Evolutionary conservation across 1,140 invertebrate species (phyloP), one percentile per base, ranked within the genome.

Genomic region (Habropoda laboriosa): DNA sequence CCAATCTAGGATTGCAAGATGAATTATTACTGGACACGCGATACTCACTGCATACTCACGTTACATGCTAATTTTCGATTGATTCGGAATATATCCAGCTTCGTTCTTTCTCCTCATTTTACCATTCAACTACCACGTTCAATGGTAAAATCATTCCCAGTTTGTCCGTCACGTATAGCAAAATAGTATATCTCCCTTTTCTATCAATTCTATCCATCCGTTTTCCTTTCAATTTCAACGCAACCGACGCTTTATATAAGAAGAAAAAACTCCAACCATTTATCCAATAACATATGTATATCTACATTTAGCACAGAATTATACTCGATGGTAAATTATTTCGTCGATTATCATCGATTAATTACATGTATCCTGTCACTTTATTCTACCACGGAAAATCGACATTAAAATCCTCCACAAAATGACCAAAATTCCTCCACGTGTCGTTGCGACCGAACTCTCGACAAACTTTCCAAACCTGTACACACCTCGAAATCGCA

Each of bases 1-100:
- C 24, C 53, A 58, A 78, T 42, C 47, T 66, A 66, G 47, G 32
- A 66, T 71, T 51, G 75, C 24, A 51, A 24, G 35, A 60, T 60
- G 75, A 71, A 78, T 71, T 51, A 71, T 71, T 42, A 60, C 16
- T 47, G 24, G 67, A 40, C 42, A 78, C 27, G 10, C 45, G 66
- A 78, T 71, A 71, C 55, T 40, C 75, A 0, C 13, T 18, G 2
- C 18, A 27, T 60, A 8, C 55, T 32, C 45, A 13, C 24, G 45
- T 60, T 24, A 21, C 53, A 10, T 60, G 35, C 45, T 71, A 78
- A 78, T 78, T 71, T 78, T 16, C 35, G 13, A 51, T 51, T 24
- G 12, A 49, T 71, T 16, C 8, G 13, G 18, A n/a, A n/a, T 71
- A n/a, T n/a, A n/a, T 60, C 24, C 51, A 30, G 1, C 12, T 7